Evolutionary conservation across 1,140 invertebrate genomes (phyloP), one percentile per base, ranked within the genome.

Genomic region (Heterodera carotae): DNA sequence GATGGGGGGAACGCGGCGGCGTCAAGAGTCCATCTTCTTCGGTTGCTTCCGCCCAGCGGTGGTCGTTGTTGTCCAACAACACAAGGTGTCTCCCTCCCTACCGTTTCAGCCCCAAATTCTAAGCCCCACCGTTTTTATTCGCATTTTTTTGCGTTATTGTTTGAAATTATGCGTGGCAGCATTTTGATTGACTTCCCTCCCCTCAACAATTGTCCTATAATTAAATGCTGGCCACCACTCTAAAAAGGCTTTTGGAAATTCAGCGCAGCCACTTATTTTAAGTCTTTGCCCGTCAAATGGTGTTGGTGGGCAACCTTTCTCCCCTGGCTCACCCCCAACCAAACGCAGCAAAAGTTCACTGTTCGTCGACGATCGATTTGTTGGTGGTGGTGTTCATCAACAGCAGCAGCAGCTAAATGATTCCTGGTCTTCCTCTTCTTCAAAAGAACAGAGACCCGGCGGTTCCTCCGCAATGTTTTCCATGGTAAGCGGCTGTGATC

Each of bases 241-340:
- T n/a, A n/a, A n/a, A n/a, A n/a, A n/a, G n/a, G n/a, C n/a, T n/a
- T 43, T 43, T 2, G 39, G 39, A 43, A 43, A 56, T 4, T 56
- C 48, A 56, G 48, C 48, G 48, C 48, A 22, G 15, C 48, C 12
- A 56, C 39, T 12, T 22, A 31, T 29, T 66, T 66, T 66, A 66
- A 66, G 62, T 66, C 1, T 34, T 66, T 1, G 27, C 62, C 62
- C 29, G 18, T 22, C 48, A 66, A 66, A 66, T 34, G n/a, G n/a
- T n/a, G n/a, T n/a, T n/a, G n/a, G n/a, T n/a, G 62, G 62, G 1
- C 62, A 66, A 3, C 29, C 62, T 3, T 29, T 29, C 22, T 66
- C 60, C 7, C 60, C 62, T 12, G 62, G 12, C n/a, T 66, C 62
- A 18, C 62, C 62, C 62, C 62, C 62, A 66, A 12, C 62, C 62